phyloP scores from a whole-genome alignment of 2,113 vertebrate genomes.

The Melanostigma gelatinosum region DNA sequence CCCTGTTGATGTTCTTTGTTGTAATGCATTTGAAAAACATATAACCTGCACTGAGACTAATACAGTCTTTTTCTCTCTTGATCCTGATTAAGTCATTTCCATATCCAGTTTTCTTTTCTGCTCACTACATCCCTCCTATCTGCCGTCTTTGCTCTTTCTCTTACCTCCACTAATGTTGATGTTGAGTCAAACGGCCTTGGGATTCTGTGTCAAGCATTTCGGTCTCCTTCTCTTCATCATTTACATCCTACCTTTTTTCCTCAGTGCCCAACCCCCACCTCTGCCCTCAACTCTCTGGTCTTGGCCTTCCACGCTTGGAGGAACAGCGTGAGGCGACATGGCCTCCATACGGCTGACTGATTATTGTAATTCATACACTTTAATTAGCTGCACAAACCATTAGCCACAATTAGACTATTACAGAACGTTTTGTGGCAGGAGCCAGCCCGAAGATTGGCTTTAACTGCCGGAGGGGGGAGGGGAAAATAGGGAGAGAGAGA shows the following conservation, averaged over 20 bases:
- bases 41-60: not conserved
- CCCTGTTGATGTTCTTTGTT: not conserved
- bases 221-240: slow-evolving; percentile 54
- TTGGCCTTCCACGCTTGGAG: slow-evolving; percentile 75
- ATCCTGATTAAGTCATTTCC: slow-evolving; percentile 9
- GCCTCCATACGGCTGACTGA: slow-evolving; percentile 93
- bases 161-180: slow-evolving; percentile 25
- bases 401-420: slow-evolving; percentile 99
- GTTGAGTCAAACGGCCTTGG: not conserved
- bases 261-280: slow-evolving; percentile 22
- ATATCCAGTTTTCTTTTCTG: slow-evolving; percentile 22
- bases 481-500: slow-evolving; percentile 6
- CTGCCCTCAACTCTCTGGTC: slow-evolving; percentile 35
- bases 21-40: slow-evolving; percentile 2
- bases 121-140: not conserved
- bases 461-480: slow-evolving; percentile 61
- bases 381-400: slow-evolving; percentile 99
- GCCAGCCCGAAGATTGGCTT: slow-evolving; percentile 76
- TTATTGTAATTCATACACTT: slow-evolving; percentile 99
- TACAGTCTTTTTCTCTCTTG: not conserved
- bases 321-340: slow-evolving; percentile 70
- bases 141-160: slow-evolving; percentile 27
- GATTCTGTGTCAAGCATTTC: slow-evolving; percentile 46
- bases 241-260: slow-evolving; percentile 62
- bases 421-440: slow-evolving; percentile 92